Evolutionary conservation across 2,113 vertebrate genomes (phyloP).

Genomic region (Taurulus bubalis): DNA sequence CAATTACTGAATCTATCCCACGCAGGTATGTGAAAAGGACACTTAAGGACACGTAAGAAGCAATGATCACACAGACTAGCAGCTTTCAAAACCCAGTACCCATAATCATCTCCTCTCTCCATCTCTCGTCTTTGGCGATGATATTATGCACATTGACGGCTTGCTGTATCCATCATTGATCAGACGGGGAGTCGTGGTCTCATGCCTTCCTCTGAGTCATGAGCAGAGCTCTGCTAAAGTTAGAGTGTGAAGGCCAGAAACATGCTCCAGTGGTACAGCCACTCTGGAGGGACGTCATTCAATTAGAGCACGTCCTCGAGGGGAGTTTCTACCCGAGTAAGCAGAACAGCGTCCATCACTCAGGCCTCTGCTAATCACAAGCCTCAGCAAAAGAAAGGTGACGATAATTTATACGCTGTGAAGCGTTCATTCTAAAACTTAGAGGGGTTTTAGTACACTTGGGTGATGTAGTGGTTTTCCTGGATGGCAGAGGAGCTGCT

Average conservation of each 20-base stretch:
- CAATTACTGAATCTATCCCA: constrained; percentile 51
- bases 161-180: constrained; percentile 31
- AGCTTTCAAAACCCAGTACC: background rate
- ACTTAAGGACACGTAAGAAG: background rate
- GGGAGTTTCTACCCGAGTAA: constrained; percentile 71
- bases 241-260: constrained; percentile 34
- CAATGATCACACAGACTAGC: background rate
- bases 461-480: background rate
- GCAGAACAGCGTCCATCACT: constrained; percentile 64
- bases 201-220: constrained; percentile 31
- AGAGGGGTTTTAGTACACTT: constrained; percentile 7
- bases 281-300: constrained; percentile 53
- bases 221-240: constrained; percentile 24
- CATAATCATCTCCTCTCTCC: background rate
- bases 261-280: constrained; percentile 34
- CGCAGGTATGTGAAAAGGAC: constrained; percentile 11
- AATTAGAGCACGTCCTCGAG: constrained; percentile 59
- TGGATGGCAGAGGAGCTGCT: background rate
- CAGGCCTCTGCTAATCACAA: constrained; percentile 55
- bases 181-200: constrained; percentile 35
- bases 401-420: background rate
- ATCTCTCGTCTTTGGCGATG: background rate
- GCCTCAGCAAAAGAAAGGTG: constrained; percentile 32
- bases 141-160: constrained; percentile 21
- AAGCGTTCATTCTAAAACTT: background rate